Percentiles rank a stretch among this genome's conserved stretches.
Evolutionary conservation across 1,140 invertebrate species (phyloP).

Genomic region (Leptinotarsa undecemlineata): DNA sequence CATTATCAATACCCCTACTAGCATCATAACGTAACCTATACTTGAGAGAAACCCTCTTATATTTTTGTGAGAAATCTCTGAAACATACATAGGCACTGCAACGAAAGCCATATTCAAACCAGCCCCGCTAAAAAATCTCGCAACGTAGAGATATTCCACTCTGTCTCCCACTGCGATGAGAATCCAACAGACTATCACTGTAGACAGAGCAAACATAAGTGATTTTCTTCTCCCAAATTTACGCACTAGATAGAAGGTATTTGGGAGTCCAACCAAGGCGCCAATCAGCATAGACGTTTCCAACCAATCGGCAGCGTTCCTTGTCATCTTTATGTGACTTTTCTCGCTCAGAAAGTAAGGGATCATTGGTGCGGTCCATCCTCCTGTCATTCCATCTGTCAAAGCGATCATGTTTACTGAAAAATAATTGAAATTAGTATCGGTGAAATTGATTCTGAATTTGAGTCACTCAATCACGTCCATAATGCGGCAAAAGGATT

Average conservation of each 20-base stretch:
- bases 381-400: conserved; percentile 54
- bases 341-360: conserved; percentile 55
- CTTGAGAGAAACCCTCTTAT: conserved; percentile 47
- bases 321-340: conserved; percentile 48
- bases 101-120: conserved; percentile 49
- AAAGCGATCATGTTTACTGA: conserved; percentile 43
- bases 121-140: conserved; percentile 50
- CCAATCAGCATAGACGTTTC: conserved; percentile 65
- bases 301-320: conserved; percentile 62
- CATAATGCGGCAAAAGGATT: no score
- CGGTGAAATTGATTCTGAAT: not conserved
- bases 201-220: conserved; percentile 60
- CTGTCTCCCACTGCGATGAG: conserved; percentile 58
- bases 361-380: conserved; percentile 68
- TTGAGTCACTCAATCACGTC: not conserved
- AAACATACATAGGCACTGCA: conserved; percentile 49
- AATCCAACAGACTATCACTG: conserved; percentile 66
- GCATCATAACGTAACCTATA: conserved; percentile 48
- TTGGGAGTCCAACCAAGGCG: conserved; percentile 63
- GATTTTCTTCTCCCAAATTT: conserved; percentile 66
- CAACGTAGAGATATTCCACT: conserved; percentile 58
- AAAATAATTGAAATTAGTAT: not conserved
- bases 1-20: conserved; percentile 49
- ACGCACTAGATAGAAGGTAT: conserved; percentile 61
- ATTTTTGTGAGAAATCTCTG: conserved; percentile 50